Evolutionary conservation across 2,113 vertebrate species (phyloP), one percentile per base, ranked within the genome.

Genomic region (Anarhynchus alexandrinus): DNA sequence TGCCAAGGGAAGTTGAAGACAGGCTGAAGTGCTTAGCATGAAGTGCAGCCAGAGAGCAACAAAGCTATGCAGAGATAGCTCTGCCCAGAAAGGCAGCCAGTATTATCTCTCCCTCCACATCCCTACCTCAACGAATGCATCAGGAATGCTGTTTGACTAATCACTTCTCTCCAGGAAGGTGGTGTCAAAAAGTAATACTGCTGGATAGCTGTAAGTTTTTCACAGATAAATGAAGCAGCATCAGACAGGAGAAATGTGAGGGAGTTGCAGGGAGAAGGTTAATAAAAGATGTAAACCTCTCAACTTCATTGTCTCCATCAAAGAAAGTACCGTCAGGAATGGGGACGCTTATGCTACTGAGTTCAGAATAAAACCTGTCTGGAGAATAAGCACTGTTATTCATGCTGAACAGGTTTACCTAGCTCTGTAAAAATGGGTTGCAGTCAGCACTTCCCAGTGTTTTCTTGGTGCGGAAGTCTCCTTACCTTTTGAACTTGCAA

Each of bases 401-500:
- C 86, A 93, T 15, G 57, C 22, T 76, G 40, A 97, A 91, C 95
- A 82, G 83, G 94, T 94, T 95, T 93, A 79, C 51, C 88, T 38
- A 71, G 90, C 22, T 83, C 27, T 66, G 10, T 62, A 51, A 86
- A 82, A 71, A 86, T 21, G 14, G 16, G 22, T 26, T 94, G 42
- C 40, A 86, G 62, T 72, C 80, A 89, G 52, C 77, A 86, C 30
- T 79, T 94, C 57, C 30, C 77, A 87, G 27, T 27, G 23, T 5
- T 57, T 78, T 82, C 59, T 42, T 67, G n/a, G 18, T 79, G 26
- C 27, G 81, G 67, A 90, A 94, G 36, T 59, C 22, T 85, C 30
- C 62, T 93, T 94, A 95, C 61, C 77, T 94, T 91, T 77, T 96
- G 95, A 97, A 95, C 91, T 82, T 79, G 36, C 32, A 62, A 93